Evolutionary conservation across 2,797 vertebrate species (phyloP).

Genomic region (Nyctibius grandis): DNA sequence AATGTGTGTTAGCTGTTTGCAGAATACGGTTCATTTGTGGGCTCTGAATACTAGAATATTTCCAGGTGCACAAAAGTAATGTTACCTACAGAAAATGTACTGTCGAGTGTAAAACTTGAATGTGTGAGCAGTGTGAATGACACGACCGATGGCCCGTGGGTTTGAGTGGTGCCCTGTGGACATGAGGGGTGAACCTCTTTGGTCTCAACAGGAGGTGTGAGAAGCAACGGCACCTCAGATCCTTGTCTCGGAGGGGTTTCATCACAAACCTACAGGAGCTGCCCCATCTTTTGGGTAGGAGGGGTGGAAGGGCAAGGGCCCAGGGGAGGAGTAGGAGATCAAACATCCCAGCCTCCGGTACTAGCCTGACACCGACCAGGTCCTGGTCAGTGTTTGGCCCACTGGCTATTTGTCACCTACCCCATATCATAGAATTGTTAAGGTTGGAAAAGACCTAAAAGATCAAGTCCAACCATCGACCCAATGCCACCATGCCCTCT

Average conservation of each 20-base stretch:
- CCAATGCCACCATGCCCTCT: too few species aligned
- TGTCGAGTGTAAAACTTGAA: accelerated
- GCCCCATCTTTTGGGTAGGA: not conserved
- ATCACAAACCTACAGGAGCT: not conserved
- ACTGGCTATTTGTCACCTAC: not conserved
- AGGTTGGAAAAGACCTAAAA: too few species aligned
- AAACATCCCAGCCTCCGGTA: accelerated
- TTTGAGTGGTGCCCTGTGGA: not conserved
- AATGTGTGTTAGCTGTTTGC: not conserved
- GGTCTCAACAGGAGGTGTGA: not conserved
- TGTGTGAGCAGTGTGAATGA: not conserved
- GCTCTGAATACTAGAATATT: not conserved
- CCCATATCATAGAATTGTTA: too few species aligned
- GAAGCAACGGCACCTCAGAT: not conserved
- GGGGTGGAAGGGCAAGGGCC: not conserved
- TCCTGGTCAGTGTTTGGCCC: not conserved
- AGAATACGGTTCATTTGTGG: not conserved
- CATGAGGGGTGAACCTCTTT: not conserved
- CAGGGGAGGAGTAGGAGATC: accelerated
- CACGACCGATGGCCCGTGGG: accelerated
- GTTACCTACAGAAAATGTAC: not conserved
- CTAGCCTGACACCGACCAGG: accelerated
- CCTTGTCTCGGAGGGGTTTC: not conserved
- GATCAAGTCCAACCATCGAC: too few species aligned
- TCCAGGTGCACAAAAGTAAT: not conserved